Evolutionary conservation across 2,797 vertebrate species (phyloP).

Genomic region (Balearica regulorum): DNA sequence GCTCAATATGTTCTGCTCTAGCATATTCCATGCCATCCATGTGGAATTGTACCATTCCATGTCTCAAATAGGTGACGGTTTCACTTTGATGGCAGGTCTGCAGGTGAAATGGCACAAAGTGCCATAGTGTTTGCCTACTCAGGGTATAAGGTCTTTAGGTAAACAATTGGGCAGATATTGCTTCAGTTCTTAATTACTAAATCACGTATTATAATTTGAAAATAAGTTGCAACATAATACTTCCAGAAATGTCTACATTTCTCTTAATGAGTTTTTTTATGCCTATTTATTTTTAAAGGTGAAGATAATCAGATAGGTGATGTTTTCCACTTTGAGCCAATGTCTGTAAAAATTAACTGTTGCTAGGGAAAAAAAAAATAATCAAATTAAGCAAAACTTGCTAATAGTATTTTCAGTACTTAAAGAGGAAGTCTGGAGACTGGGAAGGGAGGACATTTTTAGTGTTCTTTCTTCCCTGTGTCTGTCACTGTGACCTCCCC

Average conservation of each 20-base stretch:
- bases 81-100: not conserved
- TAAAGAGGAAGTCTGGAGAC: not conserved
- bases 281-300: not conserved
- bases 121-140: not conserved
- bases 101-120: not conserved
- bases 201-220: not conserved
- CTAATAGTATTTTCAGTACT: not conserved
- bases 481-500: not conserved
- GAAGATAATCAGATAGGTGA: not conserved
- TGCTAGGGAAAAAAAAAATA: not conserved
- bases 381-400: not conserved
- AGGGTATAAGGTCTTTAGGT: not conserved
- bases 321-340: not conserved
- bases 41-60: not conserved
- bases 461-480: not conserved
- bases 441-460: not conserved
- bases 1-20: not conserved
- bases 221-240: not conserved
- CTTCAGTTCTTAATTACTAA: not conserved
- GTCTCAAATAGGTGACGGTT: not conserved
- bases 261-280: not conserved
- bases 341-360: not conserved
- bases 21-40: not conserved
- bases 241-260: not conserved
- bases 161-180: not conserved